phyloP scores from a whole-genome alignment of 2,113 vertebrate species.

The Microcebus jonahi region DNA sequence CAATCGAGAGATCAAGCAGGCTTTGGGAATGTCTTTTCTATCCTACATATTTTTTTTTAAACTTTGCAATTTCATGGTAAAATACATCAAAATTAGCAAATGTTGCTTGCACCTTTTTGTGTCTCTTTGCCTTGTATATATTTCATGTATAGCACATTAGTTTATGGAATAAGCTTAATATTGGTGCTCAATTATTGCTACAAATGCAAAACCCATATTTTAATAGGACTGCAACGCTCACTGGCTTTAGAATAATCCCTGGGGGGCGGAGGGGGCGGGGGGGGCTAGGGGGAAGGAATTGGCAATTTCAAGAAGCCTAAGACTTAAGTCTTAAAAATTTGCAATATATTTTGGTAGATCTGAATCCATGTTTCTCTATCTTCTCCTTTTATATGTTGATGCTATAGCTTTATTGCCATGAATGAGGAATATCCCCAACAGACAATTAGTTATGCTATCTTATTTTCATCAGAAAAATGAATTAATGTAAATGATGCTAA shows the following conservation, averaged over 20 bases:
- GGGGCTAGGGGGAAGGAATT: not conserved
- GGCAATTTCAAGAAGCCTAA: not conserved
- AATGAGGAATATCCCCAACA: not conserved
- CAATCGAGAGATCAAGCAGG: not conserved
- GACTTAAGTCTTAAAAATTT: not conserved
- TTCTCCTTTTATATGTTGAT: not conserved
- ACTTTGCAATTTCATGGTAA: not conserved
- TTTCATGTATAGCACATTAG: not conserved
- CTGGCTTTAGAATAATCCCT: not conserved
- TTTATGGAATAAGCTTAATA: not conserved
- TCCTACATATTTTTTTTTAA: not conserved
- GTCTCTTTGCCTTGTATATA: not conserved
- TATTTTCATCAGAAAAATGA: not conserved
- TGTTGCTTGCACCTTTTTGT: not conserved
- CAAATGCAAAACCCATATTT: not conserved
- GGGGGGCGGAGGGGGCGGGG: too few species aligned
- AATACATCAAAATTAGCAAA: slow-evolving; percentile 19
- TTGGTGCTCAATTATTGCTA: not conserved
- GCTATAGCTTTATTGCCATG: not conserved
- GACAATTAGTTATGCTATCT: not conserved
- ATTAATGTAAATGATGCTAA: not conserved
- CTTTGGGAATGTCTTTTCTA: not conserved
- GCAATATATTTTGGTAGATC: not conserved
- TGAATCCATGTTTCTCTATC: not conserved
- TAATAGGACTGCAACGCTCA: not conserved